Evolutionary conservation across 2,888 invertebrate species (phyloP), one percentile per base, ranked within the genome.

Genomic region (Drosophila subquinaria): DNA sequence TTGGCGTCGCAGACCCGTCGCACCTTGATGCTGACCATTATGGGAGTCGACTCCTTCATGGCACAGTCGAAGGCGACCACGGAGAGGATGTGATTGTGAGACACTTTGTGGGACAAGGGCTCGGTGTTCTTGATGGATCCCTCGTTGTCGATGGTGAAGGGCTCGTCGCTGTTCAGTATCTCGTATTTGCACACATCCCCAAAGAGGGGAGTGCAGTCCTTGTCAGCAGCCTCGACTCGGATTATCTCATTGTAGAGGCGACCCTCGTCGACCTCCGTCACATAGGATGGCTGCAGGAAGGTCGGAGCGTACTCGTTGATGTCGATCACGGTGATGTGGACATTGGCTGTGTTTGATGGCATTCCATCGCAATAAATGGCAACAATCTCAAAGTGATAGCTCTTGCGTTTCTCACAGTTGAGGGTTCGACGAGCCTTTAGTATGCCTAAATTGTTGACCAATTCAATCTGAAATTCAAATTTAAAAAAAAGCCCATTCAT

Each of bases 21-120:
- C 79, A 98, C 97, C 93, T 98, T 97, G 92, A 99, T 96, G 90
- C 98, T 99, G 89, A 99, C 98, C 96, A 98, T 97, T 55, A 98
- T 97, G 0, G 98, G 98, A 1, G 97, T 95, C 0, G 98, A 98
- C 92, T 96, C 96, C 92, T 97, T 96, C 97, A 98, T 98, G 51
- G 98, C 99, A 93, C 99, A 99, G 93, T 99, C 99, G 92, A 97
- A 98, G 1, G 99, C 99, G 70, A 98, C 97, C 70, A 99, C 98
- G 36, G 98, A 97, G 55, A 99, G 94, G 84, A 99, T 98, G 94
- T 99, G 98, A 93, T 98, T 99, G 94, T 98, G 98, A 8, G 97
- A 96, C 72, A 96, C 95, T 92, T 97, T 97, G 93, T 97, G 98
- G 89, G 98, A 98, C 91, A 99, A 94, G 0, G 97, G 96, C 90